These are phyloP conservation scores for Ips typographus DNA, from an alignment of 1,140 invertebrate species.

Conservation along the genomic window DNA sequence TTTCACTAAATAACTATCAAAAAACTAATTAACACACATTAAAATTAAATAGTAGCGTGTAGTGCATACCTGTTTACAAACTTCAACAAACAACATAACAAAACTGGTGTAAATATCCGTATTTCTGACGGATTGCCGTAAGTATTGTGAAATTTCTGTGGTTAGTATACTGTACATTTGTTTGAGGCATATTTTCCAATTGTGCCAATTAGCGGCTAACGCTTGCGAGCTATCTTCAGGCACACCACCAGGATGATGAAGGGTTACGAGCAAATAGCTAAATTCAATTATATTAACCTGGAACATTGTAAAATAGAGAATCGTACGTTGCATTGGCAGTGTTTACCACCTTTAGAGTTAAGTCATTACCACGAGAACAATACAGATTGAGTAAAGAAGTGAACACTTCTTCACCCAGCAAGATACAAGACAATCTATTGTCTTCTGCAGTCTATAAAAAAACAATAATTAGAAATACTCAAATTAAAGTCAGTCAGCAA, in stretches of 20 bases:
- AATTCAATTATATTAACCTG: constrained; percentile 43
- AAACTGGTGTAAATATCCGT: constrained; percentile 36
- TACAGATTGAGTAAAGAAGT: constrained; percentile 39
- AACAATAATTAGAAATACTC: neutral
- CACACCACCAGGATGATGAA: constrained; percentile 46
- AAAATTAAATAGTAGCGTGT: neutral
- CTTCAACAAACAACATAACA: constrained; percentile 42
- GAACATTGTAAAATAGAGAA: constrained; percentile 19
- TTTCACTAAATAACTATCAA: constrained; percentile 28
- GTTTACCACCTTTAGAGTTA: constrained; percentile 29
- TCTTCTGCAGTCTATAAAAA: constrained; percentile 46
- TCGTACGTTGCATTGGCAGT: constrained; percentile 1
- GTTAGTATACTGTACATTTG: constrained; percentile 38
- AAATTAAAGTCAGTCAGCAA: neutral
- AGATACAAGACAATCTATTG: constrained; percentile 43
- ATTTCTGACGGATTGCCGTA: constrained; percentile 32
- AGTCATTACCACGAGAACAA: constrained; percentile 35
- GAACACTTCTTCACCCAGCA: constrained; percentile 45
- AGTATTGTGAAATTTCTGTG: constrained; percentile 37
- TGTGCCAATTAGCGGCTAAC: constrained; percentile 41
- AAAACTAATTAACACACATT: constrained; percentile 6
- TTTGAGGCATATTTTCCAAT: constrained; percentile 42
- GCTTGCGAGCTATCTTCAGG: constrained; percentile 34
- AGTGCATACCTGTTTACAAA: constrained; percentile 43
- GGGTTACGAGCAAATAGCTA: constrained; percentile 45